phyloP scores from a whole-genome alignment of 1,140 invertebrate genomes.

The Stegodyphus mimosarum region DNA sequence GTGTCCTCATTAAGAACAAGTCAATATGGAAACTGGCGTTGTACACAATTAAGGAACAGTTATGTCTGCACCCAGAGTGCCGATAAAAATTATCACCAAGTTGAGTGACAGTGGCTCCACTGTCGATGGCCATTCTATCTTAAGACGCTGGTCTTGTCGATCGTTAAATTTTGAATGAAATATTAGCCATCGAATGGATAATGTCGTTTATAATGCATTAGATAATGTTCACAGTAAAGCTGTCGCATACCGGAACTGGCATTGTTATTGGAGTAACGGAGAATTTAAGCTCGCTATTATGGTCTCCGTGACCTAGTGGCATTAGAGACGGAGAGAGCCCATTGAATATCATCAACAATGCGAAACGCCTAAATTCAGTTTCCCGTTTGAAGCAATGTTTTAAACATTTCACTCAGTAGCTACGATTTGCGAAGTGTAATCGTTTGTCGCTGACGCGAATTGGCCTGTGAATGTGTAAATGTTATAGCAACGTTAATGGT shows the following conservation, averaged over 20 bases:
- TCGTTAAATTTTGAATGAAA: conserved; percentile 54
- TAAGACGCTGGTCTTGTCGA: conserved; percentile 1
- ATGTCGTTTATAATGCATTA: conserved; percentile 47
- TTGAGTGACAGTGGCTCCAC: conserved; percentile 19
- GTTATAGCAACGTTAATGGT: neutral
- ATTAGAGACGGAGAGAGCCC: neutral
- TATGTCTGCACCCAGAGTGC: neutral
- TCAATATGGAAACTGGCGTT: conserved; percentile 12
- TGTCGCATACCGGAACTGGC: conserved; percentile 37
- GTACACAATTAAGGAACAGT: conserved; percentile 28
- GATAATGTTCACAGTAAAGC: conserved; percentile 46
- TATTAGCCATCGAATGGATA: conserved; percentile 38
- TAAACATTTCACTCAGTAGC: conserved; percentile 50
- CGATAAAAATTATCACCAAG: conserved; percentile 13
- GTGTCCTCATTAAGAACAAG: conserved; percentile 49
- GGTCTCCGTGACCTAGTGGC: neutral
- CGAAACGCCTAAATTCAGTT: conserved; percentile 17
- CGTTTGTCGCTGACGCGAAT: conserved; percentile 5
- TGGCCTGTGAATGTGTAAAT: conserved; percentile 37
- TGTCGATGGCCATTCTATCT: conserved; percentile 11
- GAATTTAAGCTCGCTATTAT: conserved; percentile 39
- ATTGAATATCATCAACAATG: conserved; percentile 52
- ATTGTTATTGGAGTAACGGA: conserved; percentile 50
- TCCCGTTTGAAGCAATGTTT: conserved; percentile 23
- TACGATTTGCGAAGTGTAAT: conserved; percentile 21